Evolutionary conservation across 2,113 vertebrate species (phyloP), one percentile per base, ranked within the genome.

Genomic region (Vanacampus margaritifer): DNA sequence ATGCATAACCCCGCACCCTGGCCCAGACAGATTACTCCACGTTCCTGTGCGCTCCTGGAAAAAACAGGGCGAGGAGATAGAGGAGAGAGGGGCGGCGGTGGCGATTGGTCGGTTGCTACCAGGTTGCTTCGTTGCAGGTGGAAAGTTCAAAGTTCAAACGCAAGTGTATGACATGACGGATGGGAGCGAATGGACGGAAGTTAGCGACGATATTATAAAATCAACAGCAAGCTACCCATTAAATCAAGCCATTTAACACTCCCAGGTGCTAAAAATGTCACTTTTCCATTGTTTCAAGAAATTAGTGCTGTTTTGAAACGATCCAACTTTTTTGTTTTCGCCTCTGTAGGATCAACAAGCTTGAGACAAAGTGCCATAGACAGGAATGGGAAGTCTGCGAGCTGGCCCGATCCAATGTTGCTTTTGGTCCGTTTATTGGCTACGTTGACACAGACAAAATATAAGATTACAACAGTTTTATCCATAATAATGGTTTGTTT

Each of bases 1-100:
- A 67, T 72, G 80, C 80, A 78, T 72, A 75, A 67, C 72, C 79
- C 71, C 35, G 81, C 70, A 78, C 79, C 53, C 26, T 74, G 81
- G 83, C 67, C 82, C 79, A 78, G 75, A 81, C 78, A 80, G 85
- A 87, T 89, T 88, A 82, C 71, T 51, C 58, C 17, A 78, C 51
- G 43, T 88, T 87, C 84, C 79, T 83, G 53, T 66, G 69, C 61
- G 56, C 84, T 87, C 48, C 74, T 84, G 73, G 83, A 24, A 48
- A 48, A 59, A 64, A 51, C 43, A 21, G 26, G 71, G 71, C 69
- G 69, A 71, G 74, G 74, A 71, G 72, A 72, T 73, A 64, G 69
- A 73, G 58, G 75, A 72, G 74, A 75, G n/a, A n/a, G n/a, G 59
- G 41, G 56, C 61, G 70, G 71, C 79, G 71, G 68, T 80, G 74